Base-by-base conservation (phyloP, 2,113 vertebrate species). In the Pygoscelis antarcticus region DNA sequence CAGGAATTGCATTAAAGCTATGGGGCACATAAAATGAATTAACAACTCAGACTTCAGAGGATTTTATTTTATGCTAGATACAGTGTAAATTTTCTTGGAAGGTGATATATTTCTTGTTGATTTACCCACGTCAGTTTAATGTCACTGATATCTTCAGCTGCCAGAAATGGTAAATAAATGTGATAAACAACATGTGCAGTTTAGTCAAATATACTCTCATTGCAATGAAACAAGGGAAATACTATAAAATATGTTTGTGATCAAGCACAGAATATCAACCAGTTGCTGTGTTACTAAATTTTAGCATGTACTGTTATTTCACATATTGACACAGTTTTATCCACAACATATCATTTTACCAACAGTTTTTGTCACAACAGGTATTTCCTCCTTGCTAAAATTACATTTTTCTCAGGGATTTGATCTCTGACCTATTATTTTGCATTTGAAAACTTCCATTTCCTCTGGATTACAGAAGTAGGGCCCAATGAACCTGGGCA, bases 131-230 rank as follows among this genome's bases (percentile, higher is more conserved):
- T 79, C 61, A 75, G 49, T 88, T 60, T 74, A 92, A 93, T 29
- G 26, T 90, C 85, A 95, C 52, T 38, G 71, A 29, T 87, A 88
- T 19, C 57, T 92, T 93, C 4, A 8, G 34, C 89, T 91, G 49
- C 65, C 76, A 96, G 65, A 87, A 93, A 91, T 58, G 55, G 55
- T 85, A 92, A 94, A 87, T 70, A 90, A 76, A 54, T 34, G 26
- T 38, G 69, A 64, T 47, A 91, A 90, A 80, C 58, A 81, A 42
- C 80, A 89, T 26, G 30, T 52, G 52, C 34, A 51, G 29, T 29
- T 22, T 12, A 57, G 44, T 62, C 38, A 93, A 75, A 66, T 52
- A 27, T 5, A 52, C 18, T 49, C 66, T 83, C 3, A 23, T 44
- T 94, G 42, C 80, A 46, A 46, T 11, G 55, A 91, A 93, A 80